Percentiles rank a stretch among this genome's conserved stretches.
phyloP scores from a whole-genome alignment of 2,113 vertebrate species.

The Oreochromis aureus region DNA sequence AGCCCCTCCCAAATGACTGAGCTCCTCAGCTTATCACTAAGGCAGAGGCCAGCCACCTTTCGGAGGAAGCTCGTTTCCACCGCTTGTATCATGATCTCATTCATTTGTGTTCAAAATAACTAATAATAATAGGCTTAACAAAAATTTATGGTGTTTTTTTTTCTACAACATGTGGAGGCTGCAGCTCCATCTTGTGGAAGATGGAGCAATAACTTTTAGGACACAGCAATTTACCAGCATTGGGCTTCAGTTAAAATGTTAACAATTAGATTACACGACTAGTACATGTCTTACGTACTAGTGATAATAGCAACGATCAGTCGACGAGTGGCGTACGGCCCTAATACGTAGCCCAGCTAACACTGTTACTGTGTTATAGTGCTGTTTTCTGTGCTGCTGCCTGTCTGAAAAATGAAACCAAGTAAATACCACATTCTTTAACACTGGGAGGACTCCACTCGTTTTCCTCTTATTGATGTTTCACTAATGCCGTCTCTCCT shows the following conservation, averaged over 20 bases:
- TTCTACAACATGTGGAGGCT: background rate
- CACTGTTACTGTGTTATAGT: background rate
- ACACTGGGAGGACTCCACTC: background rate
- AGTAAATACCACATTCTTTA: background rate
- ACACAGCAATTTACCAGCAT: background rate
- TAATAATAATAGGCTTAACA: background rate
- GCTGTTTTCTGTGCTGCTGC: background rate
- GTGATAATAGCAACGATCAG: background rate
- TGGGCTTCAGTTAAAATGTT: background rate
- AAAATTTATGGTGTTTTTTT: background rate
- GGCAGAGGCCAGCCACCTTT: background rate
- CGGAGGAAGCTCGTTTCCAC: background rate
- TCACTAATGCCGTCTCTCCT: background rate
- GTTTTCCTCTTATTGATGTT: background rate
- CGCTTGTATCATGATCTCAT: background rate
- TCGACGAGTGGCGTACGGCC: background rate
- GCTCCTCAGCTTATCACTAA: background rate
- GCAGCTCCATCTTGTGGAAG: background rate
- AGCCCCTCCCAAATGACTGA: background rate
- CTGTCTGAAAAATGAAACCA: background rate
- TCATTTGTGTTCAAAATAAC: background rate
- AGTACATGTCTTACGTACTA: background rate
- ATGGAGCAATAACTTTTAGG: background rate
- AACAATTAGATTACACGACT: background rate
- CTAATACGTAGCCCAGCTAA: constrained; percentile 73